These are phyloP conservation scores for Rhagonycha fulva DNA, from an alignment of 2,888 invertebrate species.

Conservation along the genomic window DNA sequence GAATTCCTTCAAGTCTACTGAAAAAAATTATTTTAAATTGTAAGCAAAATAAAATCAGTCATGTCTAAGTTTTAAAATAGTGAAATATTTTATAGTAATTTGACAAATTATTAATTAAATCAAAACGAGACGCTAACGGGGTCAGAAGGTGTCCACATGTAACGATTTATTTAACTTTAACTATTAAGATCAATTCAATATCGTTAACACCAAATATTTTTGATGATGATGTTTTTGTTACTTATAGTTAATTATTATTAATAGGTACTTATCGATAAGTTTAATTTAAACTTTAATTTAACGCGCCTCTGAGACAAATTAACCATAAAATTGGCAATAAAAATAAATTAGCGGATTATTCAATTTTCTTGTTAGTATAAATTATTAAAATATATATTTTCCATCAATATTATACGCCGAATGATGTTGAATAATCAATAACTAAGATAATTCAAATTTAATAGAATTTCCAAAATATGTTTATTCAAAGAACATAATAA, in stretches of 20 bases:
- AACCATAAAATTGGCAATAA: not conserved
- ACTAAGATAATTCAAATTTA: not conserved
- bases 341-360: not conserved
- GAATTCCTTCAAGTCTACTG: too few relatives aligned
- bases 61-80: not conserved
- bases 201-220: not conserved
- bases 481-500: not conserved
- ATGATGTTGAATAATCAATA: not conserved
- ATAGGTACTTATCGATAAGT: not conserved
- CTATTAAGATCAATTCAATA: not conserved
- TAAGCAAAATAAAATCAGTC: too few relatives aligned
- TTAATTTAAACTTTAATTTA: not conserved
- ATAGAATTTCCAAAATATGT: not conserved
- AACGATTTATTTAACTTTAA: not conserved
- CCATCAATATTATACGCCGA: not conserved
- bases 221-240: not conserved
- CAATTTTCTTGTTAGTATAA: not conserved
- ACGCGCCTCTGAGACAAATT: not conserved
- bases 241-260: not conserved
- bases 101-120: not conserved
- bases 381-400: not conserved
- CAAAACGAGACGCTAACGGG: not conserved
- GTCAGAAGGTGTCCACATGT: not conserved
- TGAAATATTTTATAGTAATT: not conserved
- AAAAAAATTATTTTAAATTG: too few relatives aligned